Evolutionary conservation across 2,888 invertebrate species (phyloP).

Genomic region (Thecocarcelia acutangulata): DNA sequence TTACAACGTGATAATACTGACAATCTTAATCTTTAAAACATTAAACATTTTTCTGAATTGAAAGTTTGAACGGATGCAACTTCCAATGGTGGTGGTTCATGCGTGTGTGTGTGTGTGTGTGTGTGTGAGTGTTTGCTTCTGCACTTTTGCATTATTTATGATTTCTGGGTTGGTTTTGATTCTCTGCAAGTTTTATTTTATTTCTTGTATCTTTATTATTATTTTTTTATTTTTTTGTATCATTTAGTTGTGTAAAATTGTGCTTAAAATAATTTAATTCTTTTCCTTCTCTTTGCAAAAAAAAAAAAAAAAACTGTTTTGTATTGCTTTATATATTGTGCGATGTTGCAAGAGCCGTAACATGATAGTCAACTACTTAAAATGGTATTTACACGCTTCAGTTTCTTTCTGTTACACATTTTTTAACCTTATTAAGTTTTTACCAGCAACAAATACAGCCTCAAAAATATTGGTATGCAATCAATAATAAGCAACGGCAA

Average conservation of each 20-base stretch:
- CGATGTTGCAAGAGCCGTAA: constrained; percentile 52
- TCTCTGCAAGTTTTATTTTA: constrained; percentile 22
- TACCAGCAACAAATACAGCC: constrained; percentile 37
- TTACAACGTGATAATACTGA: constrained; percentile 70
- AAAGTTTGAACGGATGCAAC: constrained; percentile 35
- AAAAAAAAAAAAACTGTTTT: not conserved
- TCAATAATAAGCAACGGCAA: not conserved
- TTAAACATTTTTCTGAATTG: constrained; percentile 50
- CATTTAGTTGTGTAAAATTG: constrained; percentile 49
- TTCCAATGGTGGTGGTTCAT: not conserved
- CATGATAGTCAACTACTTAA: constrained; percentile 62
- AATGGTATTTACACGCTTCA: constrained; percentile 69
- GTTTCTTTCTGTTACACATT: constrained; percentile 64
- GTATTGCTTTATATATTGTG: not conserved
- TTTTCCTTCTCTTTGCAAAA: constrained; percentile 1
- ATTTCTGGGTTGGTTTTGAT: constrained; percentile 58
- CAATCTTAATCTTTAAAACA: constrained; percentile 69
- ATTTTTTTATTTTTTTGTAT: constrained; percentile 15
- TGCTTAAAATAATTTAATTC: constrained; percentile 60
- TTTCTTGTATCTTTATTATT: constrained; percentile 10
- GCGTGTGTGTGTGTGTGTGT: not conserved
- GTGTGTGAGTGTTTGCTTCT: constrained; percentile 17
- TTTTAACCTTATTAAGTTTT: constrained; percentile 68
- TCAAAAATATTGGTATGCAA: constrained; percentile 6
- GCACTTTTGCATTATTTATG: constrained; percentile 69